Percentiles rank a stretch among this genome's conserved stretches.
Evolutionary conservation across 1,140 invertebrate species (phyloP).

Genomic region (Ostrea denselamellosa): DNA sequence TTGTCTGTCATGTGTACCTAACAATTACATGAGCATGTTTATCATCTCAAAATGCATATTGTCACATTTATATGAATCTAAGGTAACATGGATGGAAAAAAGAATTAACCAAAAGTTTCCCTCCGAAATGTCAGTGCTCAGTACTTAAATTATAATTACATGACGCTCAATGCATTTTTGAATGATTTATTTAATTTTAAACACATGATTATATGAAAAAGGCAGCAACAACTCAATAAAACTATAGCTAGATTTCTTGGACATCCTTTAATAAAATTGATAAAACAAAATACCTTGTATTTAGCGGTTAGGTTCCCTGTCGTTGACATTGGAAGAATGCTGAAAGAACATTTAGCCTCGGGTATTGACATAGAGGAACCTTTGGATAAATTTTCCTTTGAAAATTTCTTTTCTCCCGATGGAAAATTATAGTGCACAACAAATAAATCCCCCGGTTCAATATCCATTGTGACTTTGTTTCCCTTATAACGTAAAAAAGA

Average conservation of each 20-base stretch:
- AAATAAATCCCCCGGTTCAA: not conserved
- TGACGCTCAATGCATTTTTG: too few species aligned
- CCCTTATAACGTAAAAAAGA: not conserved
- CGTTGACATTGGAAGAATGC: not conserved
- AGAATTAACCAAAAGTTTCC: not conserved
- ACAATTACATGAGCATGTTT: not conserved
- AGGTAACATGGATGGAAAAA: not conserved
- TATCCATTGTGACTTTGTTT: not conserved
- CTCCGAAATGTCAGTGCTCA: too few species aligned
- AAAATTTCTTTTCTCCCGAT: not conserved
- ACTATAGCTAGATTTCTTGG: too few species aligned
- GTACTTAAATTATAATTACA: too few species aligned
- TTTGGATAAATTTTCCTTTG: not conserved
- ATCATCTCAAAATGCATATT: not conserved
- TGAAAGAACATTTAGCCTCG: not conserved
- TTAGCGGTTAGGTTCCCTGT: not conserved
- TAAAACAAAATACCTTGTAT: not conserved
- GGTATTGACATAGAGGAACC: not conserved
- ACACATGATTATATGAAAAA: too few species aligned
- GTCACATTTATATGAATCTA: not conserved
- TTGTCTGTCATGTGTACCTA: constrained; percentile 5
- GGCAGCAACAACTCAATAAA: too few species aligned
- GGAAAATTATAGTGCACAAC: constrained; percentile 12
- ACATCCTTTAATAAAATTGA: too few species aligned
- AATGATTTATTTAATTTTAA: too few species aligned